Base-by-base conservation (phyloP, 92 coral and sea anemone species). In the Parazoanthus atlanticus region DNA sequence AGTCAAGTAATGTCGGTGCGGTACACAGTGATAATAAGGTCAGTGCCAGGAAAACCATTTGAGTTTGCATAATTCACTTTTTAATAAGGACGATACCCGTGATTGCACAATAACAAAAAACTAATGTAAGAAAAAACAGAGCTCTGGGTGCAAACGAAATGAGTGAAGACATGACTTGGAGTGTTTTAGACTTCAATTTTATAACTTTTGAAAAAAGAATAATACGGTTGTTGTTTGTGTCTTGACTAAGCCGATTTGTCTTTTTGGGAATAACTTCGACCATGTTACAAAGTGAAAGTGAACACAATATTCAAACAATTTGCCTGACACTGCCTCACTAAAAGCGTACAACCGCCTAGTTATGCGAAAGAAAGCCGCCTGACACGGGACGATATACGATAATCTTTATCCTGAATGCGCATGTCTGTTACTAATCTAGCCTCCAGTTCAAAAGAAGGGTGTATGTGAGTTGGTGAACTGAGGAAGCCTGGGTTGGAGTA, bases 401-500 rank as follows among this genome's bases (percentile, higher is more conserved):
- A 36, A 36, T 32, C 5, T 21, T 75, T 41, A 12, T 21, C 15
- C 28, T n/a, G 15, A 33, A 17, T 21, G 49, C 29, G 79, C 79
- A 75, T 36, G 52, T 32, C 79, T 74, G n/a, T 74, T 74, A 31
- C 77, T 36, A 23, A n/a, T 43, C 38, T 15, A 41, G 66, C 32
- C 38, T 75, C 79, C 28, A 25, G 67, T 46, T 40, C 40, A 84
- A 84, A 84, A 84, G 79, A 84, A 84, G 11, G 87, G 79, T 10
- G 78, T 72, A 30, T 43, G 69, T 69, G 78, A 81, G 78, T 84
- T 90, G 34, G 90, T 90, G 91, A 66, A 93, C 76, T 92, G 97
- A 11, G 99, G 99, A 33, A 97, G 93, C 79, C 93, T 95, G 76
- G 99, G 99, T 85, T 95, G 99, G 30, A 97, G 91, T 31, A 89